phyloP scores from a whole-genome alignment of 2,888 invertebrate species.

The Dioctria linearis region DNA sequence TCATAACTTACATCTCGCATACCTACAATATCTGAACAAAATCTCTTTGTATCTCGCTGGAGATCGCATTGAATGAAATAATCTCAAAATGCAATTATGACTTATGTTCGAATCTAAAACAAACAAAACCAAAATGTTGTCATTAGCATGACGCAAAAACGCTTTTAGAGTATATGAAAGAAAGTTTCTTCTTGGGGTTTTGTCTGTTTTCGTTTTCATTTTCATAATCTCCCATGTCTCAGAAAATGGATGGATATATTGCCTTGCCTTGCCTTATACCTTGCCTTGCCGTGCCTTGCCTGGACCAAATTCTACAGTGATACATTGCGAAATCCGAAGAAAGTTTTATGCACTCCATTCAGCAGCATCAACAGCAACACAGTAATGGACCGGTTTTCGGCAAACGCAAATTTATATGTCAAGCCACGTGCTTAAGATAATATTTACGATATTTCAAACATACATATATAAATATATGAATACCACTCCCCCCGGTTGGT shows the following conservation, averaged over 20 bases:
- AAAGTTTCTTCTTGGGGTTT: background rate
- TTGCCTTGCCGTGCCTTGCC: background rate
- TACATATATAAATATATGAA: too few species aligned
- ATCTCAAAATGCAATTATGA: too few species aligned
- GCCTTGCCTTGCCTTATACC: background rate
- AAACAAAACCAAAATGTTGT: background rate
- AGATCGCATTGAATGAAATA: too few species aligned
- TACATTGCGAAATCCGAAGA: conserved; percentile 44
- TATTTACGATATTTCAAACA: background rate
- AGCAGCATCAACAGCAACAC: too few species aligned
- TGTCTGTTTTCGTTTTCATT: background rate
- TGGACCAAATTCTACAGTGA: conserved; percentile 24
- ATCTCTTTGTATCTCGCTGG: too few species aligned
- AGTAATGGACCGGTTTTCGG: conserved; percentile 17
- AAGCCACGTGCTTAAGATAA: conserved; percentile 33
- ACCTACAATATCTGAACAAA: too few species aligned
- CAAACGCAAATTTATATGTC: background rate
- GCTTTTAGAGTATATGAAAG: background rate
- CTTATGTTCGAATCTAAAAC: background rate
- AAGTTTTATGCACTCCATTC: conserved; percentile 31
- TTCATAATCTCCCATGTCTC: too few species aligned
- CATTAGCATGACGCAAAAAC: background rate
- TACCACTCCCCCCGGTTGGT: background rate
- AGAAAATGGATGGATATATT: too few species aligned
- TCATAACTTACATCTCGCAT: too few species aligned